Evolutionary conservation across 2,113 vertebrate species (phyloP).

Genomic region (Gallinago media): DNA sequence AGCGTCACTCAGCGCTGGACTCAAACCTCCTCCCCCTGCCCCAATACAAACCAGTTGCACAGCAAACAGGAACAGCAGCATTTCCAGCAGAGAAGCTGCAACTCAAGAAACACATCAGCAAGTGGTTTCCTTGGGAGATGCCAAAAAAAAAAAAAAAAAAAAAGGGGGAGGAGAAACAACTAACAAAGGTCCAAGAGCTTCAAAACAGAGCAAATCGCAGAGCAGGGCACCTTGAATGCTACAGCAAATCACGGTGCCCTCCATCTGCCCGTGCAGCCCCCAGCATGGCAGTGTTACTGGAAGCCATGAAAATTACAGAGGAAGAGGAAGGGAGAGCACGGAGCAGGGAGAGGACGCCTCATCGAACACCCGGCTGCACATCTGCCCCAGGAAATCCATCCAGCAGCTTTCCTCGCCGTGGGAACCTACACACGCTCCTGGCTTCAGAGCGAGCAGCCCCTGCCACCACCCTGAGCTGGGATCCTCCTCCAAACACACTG

Average conservation of each 20-base stretch:
- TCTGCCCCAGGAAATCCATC: not conserved
- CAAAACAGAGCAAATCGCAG: not conserved
- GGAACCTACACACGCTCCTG: not conserved
- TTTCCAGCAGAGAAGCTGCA: not conserved
- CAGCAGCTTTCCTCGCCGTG: not conserved
- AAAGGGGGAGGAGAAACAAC: not conserved
- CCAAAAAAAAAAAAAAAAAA: not conserved
- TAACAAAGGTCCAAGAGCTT: not conserved
- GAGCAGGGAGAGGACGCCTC: not conserved
- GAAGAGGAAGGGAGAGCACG: rapidly evolving
- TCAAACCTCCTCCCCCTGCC: not conserved
- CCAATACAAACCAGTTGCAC: not conserved
- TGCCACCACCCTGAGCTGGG: not conserved
- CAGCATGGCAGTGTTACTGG: not conserved
- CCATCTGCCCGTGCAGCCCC: not conserved
- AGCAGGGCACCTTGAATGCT: rapidly evolving
- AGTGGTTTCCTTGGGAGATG: not conserved
- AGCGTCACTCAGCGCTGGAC: not conserved
- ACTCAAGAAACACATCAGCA: not conserved
- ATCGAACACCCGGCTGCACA: not conserved
- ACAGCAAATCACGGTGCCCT: not conserved
- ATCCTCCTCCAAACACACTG: rapidly evolving
- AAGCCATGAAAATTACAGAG: not conserved
- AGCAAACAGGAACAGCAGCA: not conserved
- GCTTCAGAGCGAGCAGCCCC: not conserved